These are phyloP conservation scores for Zaprionus kolodkinae DNA, from an alignment of 1,140 invertebrate species.

Conservation along the genomic window DNA sequence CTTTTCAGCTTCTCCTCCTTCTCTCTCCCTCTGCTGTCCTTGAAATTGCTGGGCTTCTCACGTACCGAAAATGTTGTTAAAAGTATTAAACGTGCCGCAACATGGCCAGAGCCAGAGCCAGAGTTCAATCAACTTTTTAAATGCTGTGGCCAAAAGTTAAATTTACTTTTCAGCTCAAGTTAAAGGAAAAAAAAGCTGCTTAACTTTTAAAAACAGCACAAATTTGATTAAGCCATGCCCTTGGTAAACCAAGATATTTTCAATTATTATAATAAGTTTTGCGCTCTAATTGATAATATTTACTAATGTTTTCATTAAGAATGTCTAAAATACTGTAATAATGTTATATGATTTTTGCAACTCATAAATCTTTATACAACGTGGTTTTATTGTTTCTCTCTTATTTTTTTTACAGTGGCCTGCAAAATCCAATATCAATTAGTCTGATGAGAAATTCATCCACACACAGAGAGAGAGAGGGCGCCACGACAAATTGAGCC, in stretches of 20 bases:
- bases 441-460: slow-evolving; percentile 58
- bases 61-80: slow-evolving; percentile 10
- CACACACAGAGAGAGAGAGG: not conserved
- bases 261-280: too few species aligned
- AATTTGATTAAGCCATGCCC: not conserved
- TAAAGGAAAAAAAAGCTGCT: not conserved
- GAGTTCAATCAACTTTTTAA: slow-evolving; percentile 21
- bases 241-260: not conserved
- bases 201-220: not conserved
- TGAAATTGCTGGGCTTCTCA: slow-evolving; percentile 11
- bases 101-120: not conserved
- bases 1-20: not conserved
- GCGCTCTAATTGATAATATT: too few species aligned
- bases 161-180: not conserved
- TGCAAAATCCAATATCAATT: slow-evolving; percentile 46
- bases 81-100: slow-evolving; percentile 16
- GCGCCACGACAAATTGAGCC: not conserved
- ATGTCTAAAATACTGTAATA: not conserved
- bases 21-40: not conserved
- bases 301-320: not conserved
- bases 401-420: not conserved
- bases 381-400: not conserved
- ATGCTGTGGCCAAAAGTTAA: slow-evolving; percentile 5
- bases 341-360: not conserved
- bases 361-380: not conserved